phyloP scores from a whole-genome alignment of 2,113 vertebrate genomes.

The Cyphomyrus discorhynchus region DNA sequence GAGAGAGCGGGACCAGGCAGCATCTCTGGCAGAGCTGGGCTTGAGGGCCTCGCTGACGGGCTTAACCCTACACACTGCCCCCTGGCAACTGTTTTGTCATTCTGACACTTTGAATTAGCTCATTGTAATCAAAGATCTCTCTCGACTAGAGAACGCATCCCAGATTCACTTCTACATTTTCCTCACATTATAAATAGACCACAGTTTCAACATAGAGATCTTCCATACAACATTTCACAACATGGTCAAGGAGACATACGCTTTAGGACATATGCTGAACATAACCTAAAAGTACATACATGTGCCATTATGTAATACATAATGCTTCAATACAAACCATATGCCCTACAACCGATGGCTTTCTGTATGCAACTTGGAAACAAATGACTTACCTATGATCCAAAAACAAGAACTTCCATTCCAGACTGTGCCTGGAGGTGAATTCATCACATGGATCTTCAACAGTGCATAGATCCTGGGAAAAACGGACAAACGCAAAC shows the following conservation, averaged over 20 bases:
- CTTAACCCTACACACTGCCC: neutral
- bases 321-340: neutral
- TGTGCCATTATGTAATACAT: neutral
- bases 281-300: neutral
- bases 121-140: neutral
- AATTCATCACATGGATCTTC: conserved; percentile 71
- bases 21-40: neutral
- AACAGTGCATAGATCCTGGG: conserved; percentile 68
- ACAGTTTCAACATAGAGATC: neutral
- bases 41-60: neutral
- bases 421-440: conserved; percentile 70
- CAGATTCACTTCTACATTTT: neutral
- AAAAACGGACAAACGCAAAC: conserved; percentile 14
- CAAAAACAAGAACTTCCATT: conserved; percentile 76
- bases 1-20: neutral
- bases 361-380: neutral
- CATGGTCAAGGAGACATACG: neutral
- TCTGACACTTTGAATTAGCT: neutral
- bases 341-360: neutral
- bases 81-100: neutral
- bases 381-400: conserved; percentile 68
- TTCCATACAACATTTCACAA: neutral
- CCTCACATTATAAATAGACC: neutral
- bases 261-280: neutral
- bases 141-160: neutral